Conservation (phyloP, 2,113 vertebrate genomes). For the Condylura cristata region DNA sequence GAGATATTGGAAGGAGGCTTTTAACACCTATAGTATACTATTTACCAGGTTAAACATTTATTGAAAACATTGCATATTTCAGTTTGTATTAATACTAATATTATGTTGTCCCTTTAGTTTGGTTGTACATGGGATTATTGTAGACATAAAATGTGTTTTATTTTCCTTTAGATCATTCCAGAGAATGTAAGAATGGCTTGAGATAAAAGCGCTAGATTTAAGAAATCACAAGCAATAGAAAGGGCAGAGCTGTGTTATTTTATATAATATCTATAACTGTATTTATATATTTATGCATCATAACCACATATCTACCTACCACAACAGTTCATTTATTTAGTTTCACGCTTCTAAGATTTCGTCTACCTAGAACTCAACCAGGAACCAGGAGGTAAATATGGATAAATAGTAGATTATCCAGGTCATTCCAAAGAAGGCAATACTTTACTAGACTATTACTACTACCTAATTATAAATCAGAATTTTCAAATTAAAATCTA, state of each 20-base stretch:
- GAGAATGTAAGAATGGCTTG: not conserved
- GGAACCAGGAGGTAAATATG: not conserved
- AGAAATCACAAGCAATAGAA: slow-evolving; percentile 18
- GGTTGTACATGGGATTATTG: not conserved
- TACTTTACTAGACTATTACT: not conserved
- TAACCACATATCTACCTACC: not conserved
- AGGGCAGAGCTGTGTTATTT: not conserved
- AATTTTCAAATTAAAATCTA: not conserved
- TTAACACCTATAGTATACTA: not conserved
- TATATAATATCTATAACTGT: not conserved
- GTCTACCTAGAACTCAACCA: slow-evolving; percentile 1
- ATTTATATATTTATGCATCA: not conserved
- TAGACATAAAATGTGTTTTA: slow-evolving; percentile 30
- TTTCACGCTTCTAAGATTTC: slow-evolving; percentile 46
- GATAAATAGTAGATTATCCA: not conserved
- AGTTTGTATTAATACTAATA: not conserved
- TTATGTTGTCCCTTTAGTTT: not conserved
- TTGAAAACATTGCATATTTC: not conserved
- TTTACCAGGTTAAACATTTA: not conserved
- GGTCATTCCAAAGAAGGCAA: slow-evolving; percentile 21
- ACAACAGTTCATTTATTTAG: slow-evolving; percentile 33
- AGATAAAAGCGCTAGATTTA: slow-evolving; percentile 12
- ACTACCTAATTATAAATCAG: not conserved
- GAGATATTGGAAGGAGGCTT: not conserved
- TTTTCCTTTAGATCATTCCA: slow-evolving; percentile 39